These are phyloP conservation scores for Scaeva pyrastri DNA, from an alignment of 2,888 invertebrate species.

Conservation along the genomic window DNA sequence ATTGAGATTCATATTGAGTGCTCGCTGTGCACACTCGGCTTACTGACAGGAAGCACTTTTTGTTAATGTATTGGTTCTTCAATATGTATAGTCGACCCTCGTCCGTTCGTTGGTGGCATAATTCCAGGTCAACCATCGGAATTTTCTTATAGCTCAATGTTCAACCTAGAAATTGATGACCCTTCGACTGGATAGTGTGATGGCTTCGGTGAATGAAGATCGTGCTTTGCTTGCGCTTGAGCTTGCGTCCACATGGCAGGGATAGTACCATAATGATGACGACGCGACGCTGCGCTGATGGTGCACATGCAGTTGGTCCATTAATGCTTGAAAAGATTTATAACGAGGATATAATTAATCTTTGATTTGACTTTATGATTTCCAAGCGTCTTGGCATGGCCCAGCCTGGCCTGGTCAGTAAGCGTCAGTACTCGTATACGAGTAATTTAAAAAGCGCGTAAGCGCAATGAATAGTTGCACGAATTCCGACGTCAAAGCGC, in stretches of 20 bases:
- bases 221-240: conserved; percentile 7
- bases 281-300: conserved; percentile 23
- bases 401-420: conserved; percentile 1
- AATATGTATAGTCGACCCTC: conserved; percentile 28
- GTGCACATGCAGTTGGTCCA: conserved; percentile 71
- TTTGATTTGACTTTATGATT: conserved; percentile 74
- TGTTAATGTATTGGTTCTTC: conserved; percentile 70
- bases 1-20: conserved; percentile 74
- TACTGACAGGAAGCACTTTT: conserved; percentile 73
- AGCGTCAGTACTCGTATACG: background rate
- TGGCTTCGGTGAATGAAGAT: conserved; percentile 17
- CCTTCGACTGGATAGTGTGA: conserved; percentile 48
- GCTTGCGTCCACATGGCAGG: conserved; percentile 5
- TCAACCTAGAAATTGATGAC: conserved; percentile 69
- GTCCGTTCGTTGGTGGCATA: conserved; percentile 57
- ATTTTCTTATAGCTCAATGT: conserved; percentile 54
- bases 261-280: conserved; percentile 26
- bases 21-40: conserved; percentile 62
- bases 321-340: conserved; percentile 66
- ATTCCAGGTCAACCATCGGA: conserved; percentile 70
- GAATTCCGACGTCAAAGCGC: conserved; percentile 48
- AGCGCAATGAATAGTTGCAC: conserved; percentile 56
- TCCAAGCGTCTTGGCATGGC: conserved; percentile 17
- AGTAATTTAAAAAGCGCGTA: conserved; percentile 56
- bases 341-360: conserved; percentile 76